A percentile compares a stretch with the other conserved stretches of the same genome.
Conservation (phyloP, 2,797 vertebrate genomes). For the Sebastes vulpes region DNA sequence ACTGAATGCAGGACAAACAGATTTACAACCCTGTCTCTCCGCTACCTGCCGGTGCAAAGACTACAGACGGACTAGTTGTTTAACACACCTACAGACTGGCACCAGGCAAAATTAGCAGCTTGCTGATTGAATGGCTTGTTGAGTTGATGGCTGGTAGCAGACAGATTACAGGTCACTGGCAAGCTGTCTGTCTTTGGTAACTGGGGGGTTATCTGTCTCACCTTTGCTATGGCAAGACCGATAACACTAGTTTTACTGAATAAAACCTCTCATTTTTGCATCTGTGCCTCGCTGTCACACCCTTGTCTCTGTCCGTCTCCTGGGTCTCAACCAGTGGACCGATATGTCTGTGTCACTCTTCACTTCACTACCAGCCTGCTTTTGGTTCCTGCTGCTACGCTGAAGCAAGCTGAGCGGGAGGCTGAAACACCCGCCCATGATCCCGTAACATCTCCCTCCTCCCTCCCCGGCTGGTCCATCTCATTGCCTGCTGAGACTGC, state of each 20-base stretch:
- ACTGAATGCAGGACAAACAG: neutral
- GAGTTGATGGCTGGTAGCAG: neutral
- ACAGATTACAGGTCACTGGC: neutral
- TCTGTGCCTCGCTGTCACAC: conserved; percentile 4
- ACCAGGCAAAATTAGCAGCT: neutral
- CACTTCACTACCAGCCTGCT: neutral
- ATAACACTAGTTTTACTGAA: neutral
- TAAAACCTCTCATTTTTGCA: neutral
- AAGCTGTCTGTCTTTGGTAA: neutral
- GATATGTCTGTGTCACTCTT: conserved; percentile 7
- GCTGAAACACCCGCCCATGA: conserved; percentile 31
- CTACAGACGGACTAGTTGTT: neutral
- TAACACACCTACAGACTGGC: neutral
- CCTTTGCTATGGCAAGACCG: neutral
- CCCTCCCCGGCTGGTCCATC: conserved; percentile 33
- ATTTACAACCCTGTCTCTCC: neutral
- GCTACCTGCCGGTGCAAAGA: neutral
- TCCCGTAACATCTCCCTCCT: conserved; percentile 37
- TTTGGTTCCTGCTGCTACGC: conserved; percentile 24
- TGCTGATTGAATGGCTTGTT: neutral
- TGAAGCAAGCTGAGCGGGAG: conserved; percentile 23
- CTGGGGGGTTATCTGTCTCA: neutral
- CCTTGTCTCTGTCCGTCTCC: neutral
- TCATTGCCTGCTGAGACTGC: conserved; percentile 57
- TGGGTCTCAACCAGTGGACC: conserved; percentile 1